These are phyloP conservation scores for Oenanthe melanoleuca DNA, from an alignment of 2,113 vertebrate genomes.

Conservation along the genomic window DNA sequence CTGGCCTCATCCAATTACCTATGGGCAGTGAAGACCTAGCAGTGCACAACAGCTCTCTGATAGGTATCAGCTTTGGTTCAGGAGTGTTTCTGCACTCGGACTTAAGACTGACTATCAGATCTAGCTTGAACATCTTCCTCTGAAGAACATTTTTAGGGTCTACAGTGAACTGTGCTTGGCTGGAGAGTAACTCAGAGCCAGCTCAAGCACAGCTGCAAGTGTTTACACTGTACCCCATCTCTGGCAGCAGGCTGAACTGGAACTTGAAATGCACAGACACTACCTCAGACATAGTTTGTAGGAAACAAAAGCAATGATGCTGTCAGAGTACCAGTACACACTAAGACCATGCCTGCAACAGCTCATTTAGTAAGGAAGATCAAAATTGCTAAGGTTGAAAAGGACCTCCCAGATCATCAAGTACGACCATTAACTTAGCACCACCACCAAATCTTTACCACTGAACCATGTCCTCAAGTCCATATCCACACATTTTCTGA, in stretches of 20 bases:
- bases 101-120: not conserved
- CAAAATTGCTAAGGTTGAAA: not conserved
- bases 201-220: not conserved
- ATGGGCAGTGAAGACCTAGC: not conserved
- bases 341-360: fast-evolving
- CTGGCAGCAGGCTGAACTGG: not conserved
- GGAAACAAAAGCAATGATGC: not conserved
- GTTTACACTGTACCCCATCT: not conserved
- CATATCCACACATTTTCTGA: not conserved
- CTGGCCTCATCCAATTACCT: not conserved
- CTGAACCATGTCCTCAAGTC: not conserved
- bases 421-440: not conserved
- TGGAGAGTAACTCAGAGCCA: not conserved
- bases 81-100: not conserved
- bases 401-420: not conserved
- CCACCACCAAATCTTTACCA: not conserved
- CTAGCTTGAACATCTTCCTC: not conserved
- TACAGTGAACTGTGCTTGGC: not conserved
- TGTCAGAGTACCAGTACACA: not conserved
- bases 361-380: not conserved
- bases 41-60: not conserved
- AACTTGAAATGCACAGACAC: not conserved
- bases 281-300: not conserved
- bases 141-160: not conserved
- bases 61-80: not conserved